These are phyloP conservation scores for Sinocyclocheilus grahami DNA, from an alignment of 2,113 vertebrate species.

Conservation along the genomic window DNA sequence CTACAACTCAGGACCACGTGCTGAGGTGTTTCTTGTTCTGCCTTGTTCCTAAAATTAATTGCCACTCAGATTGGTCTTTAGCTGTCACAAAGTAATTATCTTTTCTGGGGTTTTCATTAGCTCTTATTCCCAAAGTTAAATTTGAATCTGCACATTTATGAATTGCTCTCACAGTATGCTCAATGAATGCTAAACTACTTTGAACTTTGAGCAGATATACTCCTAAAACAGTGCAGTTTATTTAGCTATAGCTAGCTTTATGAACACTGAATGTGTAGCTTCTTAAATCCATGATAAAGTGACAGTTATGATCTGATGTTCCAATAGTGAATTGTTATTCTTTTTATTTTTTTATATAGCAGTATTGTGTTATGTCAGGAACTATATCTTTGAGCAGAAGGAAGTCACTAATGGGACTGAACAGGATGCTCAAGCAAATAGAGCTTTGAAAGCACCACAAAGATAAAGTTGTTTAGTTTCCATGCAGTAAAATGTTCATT, in stretches of 20 bases:
- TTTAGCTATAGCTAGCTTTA: not conserved
- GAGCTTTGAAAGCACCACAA: not conserved
- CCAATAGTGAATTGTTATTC: not conserved
- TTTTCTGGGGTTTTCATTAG: conserved; percentile 28
- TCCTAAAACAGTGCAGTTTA: not conserved
- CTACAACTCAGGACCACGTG: not conserved
- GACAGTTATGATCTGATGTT: not conserved
- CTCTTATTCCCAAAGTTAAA: conserved; percentile 24
- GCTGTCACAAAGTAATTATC: conserved; percentile 20
- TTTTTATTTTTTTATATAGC: not conserved
- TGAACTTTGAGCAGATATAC: not conserved
- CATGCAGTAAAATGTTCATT: not conserved
- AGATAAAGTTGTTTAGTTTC: not conserved
- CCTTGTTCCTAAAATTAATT: conserved; percentile 21
- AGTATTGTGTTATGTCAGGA: not conserved
- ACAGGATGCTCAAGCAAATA: conserved; percentile 1
- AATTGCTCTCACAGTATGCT: not conserved
- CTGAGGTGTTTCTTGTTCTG: not conserved
- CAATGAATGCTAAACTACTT: not conserved
- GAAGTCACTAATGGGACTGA: not conserved
- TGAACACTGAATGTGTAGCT: not conserved
- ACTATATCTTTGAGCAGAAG: not conserved
- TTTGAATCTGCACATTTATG: conserved; percentile 41
- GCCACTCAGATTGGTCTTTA: conserved; percentile 13
- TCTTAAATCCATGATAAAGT: not conserved